Evolutionary conservation across 2,113 vertebrate species (phyloP).

Genomic region (Porphyrio hochstetteri): DNA sequence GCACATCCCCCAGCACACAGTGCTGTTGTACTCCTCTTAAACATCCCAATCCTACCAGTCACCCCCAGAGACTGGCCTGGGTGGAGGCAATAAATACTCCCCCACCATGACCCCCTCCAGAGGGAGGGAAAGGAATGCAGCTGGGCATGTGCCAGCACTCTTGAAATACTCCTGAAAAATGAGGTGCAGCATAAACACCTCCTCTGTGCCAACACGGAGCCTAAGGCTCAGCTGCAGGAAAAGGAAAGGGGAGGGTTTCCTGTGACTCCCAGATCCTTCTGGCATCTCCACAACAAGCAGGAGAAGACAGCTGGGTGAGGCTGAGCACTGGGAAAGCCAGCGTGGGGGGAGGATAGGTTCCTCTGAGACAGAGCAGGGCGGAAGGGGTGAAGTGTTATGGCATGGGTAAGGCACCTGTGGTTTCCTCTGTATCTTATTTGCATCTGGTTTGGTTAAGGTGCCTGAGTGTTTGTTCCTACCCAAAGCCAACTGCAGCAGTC

Average conservation of each 20-base stretch:
- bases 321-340: neutral
- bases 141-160: neutral
- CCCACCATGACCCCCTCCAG: too few species aligned
- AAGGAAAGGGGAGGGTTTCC: neutral
- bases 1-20: neutral
- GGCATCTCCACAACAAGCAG: neutral
- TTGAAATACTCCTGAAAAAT: too few species aligned
- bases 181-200: neutral
- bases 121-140: neutral
- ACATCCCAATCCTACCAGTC: neutral
- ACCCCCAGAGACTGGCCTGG: too few species aligned
- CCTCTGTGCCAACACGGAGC: neutral
- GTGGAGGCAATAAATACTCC: neutral
- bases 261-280: neutral
- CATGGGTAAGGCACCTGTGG: neutral
- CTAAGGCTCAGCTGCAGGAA: neutral
- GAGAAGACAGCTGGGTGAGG: neutral
- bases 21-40: neutral
- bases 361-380: neutral
- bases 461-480: neutral
- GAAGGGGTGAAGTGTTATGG: too few species aligned
- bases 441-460: neutral
- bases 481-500: too few species aligned
- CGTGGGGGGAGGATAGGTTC: neutral
- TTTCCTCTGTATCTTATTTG: neutral